Evolutionary conservation across 2,113 vertebrate species (phyloP), one percentile per base, ranked within the genome.

Genomic region (Callochromis pleurospilus): DNA sequence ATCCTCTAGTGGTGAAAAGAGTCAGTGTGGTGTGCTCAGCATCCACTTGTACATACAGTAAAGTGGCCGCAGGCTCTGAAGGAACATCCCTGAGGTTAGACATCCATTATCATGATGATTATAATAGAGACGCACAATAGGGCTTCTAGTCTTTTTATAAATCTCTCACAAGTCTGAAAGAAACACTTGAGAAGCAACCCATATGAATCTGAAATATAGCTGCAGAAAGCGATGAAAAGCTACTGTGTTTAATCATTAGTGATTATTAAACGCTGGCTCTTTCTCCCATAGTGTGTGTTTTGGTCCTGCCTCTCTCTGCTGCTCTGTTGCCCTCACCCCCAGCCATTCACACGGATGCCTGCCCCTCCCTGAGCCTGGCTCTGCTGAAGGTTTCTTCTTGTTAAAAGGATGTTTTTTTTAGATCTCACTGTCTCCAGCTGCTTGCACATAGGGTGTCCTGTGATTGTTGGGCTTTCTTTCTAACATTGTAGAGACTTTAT

Each of bases 191-290:
- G 38, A 55, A 82, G 2, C 21, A 31, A 47, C 17, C 1, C n/a
- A 2, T 19, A 47, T 47, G 14, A 75, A 19, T 29, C 24, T 49
- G 70, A 77, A 49, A 49, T 77, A 77, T 12, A 19, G 14, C 8
- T 45, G 1, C 9, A 17, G 38, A 15, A 1, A 29, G 24, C 0
- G 0, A 13, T 31, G 10, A 77, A 49, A 21, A 68, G 7, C 36
- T 68, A 24, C 12, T 40, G 62, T 1, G 3, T 68, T 68, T 68
- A 24, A 14, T 40, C n/a, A 24, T 68, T 68, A 24, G 62, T 40
- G 5, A 6, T 68, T 68, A 40, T 68, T 40, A 68, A 40, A 40
- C 1, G 0, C 62, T 0, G 62, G n/a, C 36, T 68, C 62, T 68
- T 40, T 40, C 12, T 68, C 36, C n/a, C 36, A 40, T 21, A 21